Percentiles rank a stretch among this genome's conserved stretches.
These are phyloP conservation scores for Rhagologus leucostigma DNA, from an alignment of 2,113 vertebrate species.

Conservation along the genomic window DNA sequence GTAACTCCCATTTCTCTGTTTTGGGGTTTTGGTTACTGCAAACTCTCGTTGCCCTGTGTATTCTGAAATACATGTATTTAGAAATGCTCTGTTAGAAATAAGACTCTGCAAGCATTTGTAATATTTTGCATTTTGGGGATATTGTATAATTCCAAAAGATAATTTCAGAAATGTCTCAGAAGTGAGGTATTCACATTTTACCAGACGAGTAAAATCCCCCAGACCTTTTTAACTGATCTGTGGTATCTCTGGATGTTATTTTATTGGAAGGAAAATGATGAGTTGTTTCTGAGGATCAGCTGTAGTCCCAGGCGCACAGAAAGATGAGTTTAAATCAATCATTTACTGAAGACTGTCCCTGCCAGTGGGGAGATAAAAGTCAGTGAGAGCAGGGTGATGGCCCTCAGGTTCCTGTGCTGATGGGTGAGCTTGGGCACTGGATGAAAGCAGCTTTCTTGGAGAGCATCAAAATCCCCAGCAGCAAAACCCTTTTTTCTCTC, in stretches of 20 bases:
- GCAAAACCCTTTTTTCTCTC: neutral
- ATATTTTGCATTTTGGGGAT: neutral
- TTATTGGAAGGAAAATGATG: neutral
- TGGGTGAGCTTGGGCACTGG: neutral
- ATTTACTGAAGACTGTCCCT: neutral
- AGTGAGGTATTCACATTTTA: neutral
- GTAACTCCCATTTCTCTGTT: neutral
- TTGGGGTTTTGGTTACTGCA: neutral
- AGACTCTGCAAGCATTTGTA: neutral
- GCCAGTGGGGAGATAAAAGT: neutral
- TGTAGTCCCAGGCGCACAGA: neutral
- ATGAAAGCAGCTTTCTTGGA: neutral
- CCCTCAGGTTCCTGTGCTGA: neutral
- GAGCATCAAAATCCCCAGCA: neutral
- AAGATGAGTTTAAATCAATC: neutral
- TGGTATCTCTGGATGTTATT: neutral
- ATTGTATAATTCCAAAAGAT: neutral
- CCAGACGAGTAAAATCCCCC: neutral
- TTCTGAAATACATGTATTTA: slow-evolving; percentile 21
- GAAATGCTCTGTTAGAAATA: neutral
- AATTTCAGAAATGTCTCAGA: slow-evolving; percentile 4
- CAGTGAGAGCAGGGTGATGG: neutral
- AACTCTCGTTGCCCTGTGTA: neutral
- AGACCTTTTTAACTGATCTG: too few relatives aligned
- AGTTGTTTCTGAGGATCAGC: neutral